Percentiles rank a stretch among this genome's conserved stretches.
phyloP scores from a whole-genome alignment of 2,888 invertebrate species.

The Opisthograptis luteolata region DNA sequence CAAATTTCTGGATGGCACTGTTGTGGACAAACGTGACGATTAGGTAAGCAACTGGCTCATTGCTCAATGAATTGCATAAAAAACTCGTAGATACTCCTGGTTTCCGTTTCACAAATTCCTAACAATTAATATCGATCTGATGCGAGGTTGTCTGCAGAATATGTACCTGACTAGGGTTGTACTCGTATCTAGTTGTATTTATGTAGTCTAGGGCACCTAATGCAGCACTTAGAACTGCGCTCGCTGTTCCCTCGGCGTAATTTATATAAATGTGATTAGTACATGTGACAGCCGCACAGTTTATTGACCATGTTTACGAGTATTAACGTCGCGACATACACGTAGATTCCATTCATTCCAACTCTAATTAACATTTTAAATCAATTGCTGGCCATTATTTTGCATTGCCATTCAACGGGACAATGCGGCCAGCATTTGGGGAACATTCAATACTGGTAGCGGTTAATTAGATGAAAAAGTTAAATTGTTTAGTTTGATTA shows the following conservation, averaged over 20 bases:
- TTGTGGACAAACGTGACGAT: too few species aligned
- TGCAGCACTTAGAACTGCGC: constrained; percentile 29
- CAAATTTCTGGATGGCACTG: too few species aligned
- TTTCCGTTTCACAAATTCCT: too few species aligned
- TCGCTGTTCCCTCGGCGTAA: constrained; percentile 37
- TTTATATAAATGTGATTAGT: constrained; percentile 52
- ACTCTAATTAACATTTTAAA: constrained; percentile 42
- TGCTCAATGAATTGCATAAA: too few species aligned
- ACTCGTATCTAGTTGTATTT: constrained; percentile 18
- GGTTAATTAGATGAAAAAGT: too few species aligned
- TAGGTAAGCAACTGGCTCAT: too few species aligned
- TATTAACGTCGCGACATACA: constrained; percentile 47
- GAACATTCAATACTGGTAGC: too few species aligned
- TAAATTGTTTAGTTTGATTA: too few species aligned
- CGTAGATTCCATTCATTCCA: constrained; percentile 21
- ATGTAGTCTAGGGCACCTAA: constrained; percentile 26
- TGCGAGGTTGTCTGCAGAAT: not conserved
- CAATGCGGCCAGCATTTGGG: too few species aligned
- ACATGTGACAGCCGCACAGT: constrained; percentile 50
- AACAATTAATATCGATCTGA: too few species aligned
- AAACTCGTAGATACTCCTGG: too few species aligned
- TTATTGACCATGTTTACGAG: constrained; percentile 55
- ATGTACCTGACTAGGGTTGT: constrained; percentile 9
- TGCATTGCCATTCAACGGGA: too few species aligned
- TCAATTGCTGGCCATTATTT: constrained; percentile 33